Percentiles rank a stretch among this genome's conserved stretches.
phyloP scores from a whole-genome alignment of 2,888 invertebrate species.

The Portevinia maculata region DNA sequence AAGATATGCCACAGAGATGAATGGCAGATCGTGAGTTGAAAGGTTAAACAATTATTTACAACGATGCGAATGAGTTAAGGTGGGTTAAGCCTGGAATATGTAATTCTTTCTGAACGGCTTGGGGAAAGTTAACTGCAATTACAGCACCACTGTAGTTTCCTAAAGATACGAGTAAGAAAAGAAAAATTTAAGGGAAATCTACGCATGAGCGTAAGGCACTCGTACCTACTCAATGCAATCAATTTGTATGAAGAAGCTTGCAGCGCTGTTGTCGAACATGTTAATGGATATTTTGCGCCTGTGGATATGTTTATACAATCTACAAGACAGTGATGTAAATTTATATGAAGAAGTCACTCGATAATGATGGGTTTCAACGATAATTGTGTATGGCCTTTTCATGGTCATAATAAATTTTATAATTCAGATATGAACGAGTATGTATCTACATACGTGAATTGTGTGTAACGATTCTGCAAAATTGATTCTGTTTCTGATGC shows the following conservation, averaged over 20 bases:
- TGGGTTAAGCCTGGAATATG: conserved; percentile 24
- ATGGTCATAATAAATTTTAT: conserved; percentile 49
- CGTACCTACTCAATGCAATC: conserved; percentile 27
- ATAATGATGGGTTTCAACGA: conserved; percentile 46
- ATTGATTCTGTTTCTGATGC: conserved; percentile 7
- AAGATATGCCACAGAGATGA: conserved; percentile 45
- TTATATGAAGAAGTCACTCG: conserved; percentile 44
- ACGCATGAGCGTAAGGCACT: neutral
- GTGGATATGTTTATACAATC: conserved; percentile 19
- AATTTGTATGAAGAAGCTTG: conserved; percentile 63
- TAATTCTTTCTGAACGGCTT: conserved; percentile 57
- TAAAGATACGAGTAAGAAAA: conserved; percentile 3
- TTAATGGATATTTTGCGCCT: conserved; percentile 36
- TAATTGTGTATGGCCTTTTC: conserved; percentile 45
- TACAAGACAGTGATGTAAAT: conserved; percentile 51
- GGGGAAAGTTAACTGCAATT: conserved; percentile 68
- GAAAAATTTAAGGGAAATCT: neutral
- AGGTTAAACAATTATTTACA: conserved; percentile 77
- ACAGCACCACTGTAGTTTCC: conserved; percentile 65
- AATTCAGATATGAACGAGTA: neutral
- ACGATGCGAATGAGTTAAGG: conserved; percentile 45
- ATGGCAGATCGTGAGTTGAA: conserved; percentile 74
- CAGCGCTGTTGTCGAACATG: conserved; percentile 54
- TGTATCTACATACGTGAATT: neutral
- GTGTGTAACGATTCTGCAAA: neutral